Evolutionary conservation across 2,888 invertebrate species (phyloP).

Genomic region (Latheticus oryzae): DNA sequence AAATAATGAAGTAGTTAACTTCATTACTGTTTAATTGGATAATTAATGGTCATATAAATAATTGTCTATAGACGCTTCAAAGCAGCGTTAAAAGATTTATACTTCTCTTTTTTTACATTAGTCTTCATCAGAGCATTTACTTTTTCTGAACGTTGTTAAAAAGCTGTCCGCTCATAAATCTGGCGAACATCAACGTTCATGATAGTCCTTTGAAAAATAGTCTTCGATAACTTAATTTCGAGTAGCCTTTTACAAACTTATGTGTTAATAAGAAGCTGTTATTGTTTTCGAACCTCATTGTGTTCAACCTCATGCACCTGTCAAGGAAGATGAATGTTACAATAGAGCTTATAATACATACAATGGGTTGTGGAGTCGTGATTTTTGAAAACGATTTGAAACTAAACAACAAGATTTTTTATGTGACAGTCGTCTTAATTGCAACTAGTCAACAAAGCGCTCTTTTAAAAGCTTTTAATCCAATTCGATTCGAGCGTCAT

Average conservation of each 20-base stretch:
- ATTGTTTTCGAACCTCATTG: too few relatives aligned
- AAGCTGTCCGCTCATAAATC: constrained; percentile 14
- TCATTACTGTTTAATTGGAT: constrained; percentile 27
- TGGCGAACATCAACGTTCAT: constrained; percentile 6
- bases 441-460: too few relatives aligned
- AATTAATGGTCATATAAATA: constrained; percentile 20
- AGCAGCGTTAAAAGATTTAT: constrained; percentile 15
- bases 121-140: neutral
- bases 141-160: constrained; percentile 12
- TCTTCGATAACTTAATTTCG: too few relatives aligned
- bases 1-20: constrained; percentile 19
- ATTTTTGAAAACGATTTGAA: too few relatives aligned
- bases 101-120: constrained; percentile 8
- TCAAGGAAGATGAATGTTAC: too few relatives aligned
- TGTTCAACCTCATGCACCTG: too few relatives aligned
- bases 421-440: too few relatives aligned
- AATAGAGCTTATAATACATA: too few relatives aligned
- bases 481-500: constrained; percentile 27
- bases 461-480: constrained; percentile 30
- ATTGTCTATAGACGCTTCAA: constrained; percentile 10
- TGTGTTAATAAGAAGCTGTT: too few relatives aligned
- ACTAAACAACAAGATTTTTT: too few relatives aligned
- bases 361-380: too few relatives aligned
- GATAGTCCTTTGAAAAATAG: constrained; percentile 7
- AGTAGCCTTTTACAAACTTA: too few relatives aligned